These are phyloP conservation scores for Craterocephalus amniculus DNA, from an alignment of 2,797 vertebrate species.

Conservation along the genomic window DNA sequence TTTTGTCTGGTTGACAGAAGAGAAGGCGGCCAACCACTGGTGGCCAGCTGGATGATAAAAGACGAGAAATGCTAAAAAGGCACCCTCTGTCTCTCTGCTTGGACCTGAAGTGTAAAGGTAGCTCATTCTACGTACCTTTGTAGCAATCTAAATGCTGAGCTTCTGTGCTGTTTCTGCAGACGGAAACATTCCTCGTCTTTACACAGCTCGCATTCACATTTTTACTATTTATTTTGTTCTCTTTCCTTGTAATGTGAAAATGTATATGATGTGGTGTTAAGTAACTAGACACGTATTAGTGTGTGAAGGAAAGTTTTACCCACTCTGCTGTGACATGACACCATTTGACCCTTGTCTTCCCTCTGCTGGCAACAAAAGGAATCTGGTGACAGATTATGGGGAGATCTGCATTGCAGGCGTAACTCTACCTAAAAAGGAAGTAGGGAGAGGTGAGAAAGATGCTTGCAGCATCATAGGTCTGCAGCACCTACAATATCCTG, in stretches of 20 bases:
- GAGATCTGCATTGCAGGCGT: slow-evolving; percentile 82
- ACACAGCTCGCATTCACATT: neutral
- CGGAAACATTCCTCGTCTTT: neutral
- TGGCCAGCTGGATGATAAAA: slow-evolving; percentile 95
- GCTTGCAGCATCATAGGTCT: slow-evolving; percentile 56
- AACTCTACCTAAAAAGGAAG: slow-evolving; percentile 63
- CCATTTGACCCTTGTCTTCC: slow-evolving; percentile 59
- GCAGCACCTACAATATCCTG: slow-evolving; percentile 59
- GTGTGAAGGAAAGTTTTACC: slow-evolving; percentile 22
- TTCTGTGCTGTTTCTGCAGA: neutral
- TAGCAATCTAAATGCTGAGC: neutral
- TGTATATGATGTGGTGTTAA: slow-evolving; percentile 8
- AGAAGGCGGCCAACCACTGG: slow-evolving; percentile 92
- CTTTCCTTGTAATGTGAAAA: slow-evolving; percentile 9
- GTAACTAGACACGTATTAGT: slow-evolving; percentile 28
- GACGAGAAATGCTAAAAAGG: slow-evolving; percentile 94
- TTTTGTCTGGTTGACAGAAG: slow-evolving; percentile 82
- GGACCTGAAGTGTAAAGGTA: slow-evolving; percentile 95
- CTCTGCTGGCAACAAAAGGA: slow-evolving; percentile 68
- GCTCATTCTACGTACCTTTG: neutral
- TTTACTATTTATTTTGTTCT: slow-evolving; percentile 7
- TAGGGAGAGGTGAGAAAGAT: slow-evolving; percentile 29
- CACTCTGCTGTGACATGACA: slow-evolving; percentile 46
- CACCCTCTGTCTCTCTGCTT: slow-evolving; percentile 92
- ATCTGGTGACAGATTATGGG: slow-evolving; percentile 56